Percentiles rank a stretch among this genome's conserved stretches.
These are phyloP conservation scores for Drosophila anceps DNA, from an alignment of 2,888 invertebrate genomes.

Conservation along the genomic window DNA sequence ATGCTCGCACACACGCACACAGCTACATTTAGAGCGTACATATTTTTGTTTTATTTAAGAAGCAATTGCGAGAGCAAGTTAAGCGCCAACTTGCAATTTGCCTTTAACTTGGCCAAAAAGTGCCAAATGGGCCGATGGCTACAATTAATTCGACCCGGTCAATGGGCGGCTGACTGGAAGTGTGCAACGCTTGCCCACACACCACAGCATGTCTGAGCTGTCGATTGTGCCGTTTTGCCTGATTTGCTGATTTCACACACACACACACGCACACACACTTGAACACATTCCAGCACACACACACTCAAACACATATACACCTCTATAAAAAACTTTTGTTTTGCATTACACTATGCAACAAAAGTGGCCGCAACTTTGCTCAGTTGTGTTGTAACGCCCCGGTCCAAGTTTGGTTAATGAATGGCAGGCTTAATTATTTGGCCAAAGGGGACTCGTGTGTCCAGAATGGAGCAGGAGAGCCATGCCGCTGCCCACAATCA, in stretches of 20 bases:
- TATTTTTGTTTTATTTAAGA: slow-evolving; percentile 23
- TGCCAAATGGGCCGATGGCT: slow-evolving; percentile 29
- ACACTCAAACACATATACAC: slow-evolving; percentile 10
- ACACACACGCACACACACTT: not conserved
- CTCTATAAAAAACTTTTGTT: slow-evolving; percentile 32
- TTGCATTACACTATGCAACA: slow-evolving; percentile 52
- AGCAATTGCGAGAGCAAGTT: slow-evolving; percentile 33
- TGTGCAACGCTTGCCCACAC: slow-evolving; percentile 15
- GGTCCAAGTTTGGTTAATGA: slow-evolving; percentile 68
- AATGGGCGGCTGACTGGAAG: slow-evolving; percentile 17
- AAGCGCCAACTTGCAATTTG: slow-evolving; percentile 50
- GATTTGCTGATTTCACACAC: slow-evolving; percentile 37
- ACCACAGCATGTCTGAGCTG: slow-evolving; percentile 16
- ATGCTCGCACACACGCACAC: not conserved
- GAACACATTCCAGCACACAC: not conserved
- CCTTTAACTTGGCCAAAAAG: slow-evolving; percentile 13
- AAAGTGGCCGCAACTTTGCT: slow-evolving; percentile 59
- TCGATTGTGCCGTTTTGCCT: slow-evolving; percentile 38
- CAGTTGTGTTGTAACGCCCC: slow-evolving; percentile 42
- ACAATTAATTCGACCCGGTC: slow-evolving; percentile 35
- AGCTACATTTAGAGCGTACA: not conserved
- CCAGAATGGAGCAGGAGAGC: not conserved
- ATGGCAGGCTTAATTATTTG: slow-evolving; percentile 71
- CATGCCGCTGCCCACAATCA: slow-evolving; percentile 42
- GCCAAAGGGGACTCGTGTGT: slow-evolving; percentile 48